Evolutionary conservation across 2,797 vertebrate species (phyloP).

Genomic region (Erpetoichthys calabaricus): DNA sequence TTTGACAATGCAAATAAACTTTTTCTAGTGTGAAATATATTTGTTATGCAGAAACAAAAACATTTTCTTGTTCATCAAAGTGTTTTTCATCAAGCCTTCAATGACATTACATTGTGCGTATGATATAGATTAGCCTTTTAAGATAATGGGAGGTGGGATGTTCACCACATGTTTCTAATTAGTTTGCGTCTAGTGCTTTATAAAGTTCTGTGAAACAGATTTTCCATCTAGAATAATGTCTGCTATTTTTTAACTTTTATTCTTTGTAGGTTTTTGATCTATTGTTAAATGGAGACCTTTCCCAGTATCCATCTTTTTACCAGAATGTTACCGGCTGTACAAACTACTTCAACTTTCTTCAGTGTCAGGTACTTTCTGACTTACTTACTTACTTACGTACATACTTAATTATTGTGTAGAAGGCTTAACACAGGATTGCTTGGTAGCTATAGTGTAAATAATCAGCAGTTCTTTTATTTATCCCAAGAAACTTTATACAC

Average conservation of each 20-base stretch:
- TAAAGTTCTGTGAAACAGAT: neutral
- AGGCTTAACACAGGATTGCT: too few relatives aligned
- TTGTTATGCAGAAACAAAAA: neutral
- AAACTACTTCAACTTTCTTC: constrained; percentile 64
- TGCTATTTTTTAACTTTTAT: constrained; percentile 10
- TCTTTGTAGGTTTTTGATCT: constrained; percentile 52
- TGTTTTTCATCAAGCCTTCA: neutral
- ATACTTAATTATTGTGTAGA: too few relatives aligned
- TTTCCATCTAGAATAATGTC: constrained; percentile 3
- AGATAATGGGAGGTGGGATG: neutral
- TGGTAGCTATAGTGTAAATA: too few relatives aligned
- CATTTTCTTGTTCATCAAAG: neutral
- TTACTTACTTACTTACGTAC: neutral
- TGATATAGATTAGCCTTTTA: neutral
- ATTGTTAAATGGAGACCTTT: constrained; percentile 53
- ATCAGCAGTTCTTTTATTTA: too few relatives aligned
- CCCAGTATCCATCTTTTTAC: constrained; percentile 48
- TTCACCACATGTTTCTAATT: neutral
- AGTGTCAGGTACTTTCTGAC: constrained; percentile 46
- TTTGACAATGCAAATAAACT: too few relatives aligned
- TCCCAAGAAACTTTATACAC: too few relatives aligned
- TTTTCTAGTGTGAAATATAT: neutral
- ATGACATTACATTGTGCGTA: neutral
- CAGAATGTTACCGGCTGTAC: constrained; percentile 67
- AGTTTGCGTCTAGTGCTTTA: neutral